Evolutionary conservation across 1,140 invertebrate genomes (phyloP), one percentile per base, ranked within the genome.

Genomic region (Trichomalopsis sarcophagae): DNA sequence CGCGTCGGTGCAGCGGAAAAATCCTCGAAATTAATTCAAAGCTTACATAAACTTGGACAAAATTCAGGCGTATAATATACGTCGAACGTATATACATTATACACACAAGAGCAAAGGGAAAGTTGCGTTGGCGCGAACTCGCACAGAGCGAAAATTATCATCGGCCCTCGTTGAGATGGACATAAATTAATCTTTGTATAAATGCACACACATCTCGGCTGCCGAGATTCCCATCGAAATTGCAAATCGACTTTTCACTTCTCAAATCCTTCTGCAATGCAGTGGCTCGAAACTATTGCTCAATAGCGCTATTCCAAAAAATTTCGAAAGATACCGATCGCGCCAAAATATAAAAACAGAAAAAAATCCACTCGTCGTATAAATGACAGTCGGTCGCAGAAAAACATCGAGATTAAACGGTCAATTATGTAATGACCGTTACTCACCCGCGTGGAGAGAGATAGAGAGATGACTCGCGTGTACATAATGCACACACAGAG

Each of bases 21-120:
- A 36, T 79, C 30, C 23, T 55, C 23, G 30, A 73, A 84, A 84
- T 84, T 79, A 79, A 84, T 84, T 84, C 82, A 79, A 84, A 79
- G 82, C 82, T 84, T 79, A 77, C 68, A 79, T 84, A 78, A 77
- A 71, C 62, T 21, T 71, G 17, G 44, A 78, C 40, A 30, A 79
- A 84, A 44, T 62, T 69, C 36, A 40, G 47, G 21, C 30, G 68
- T 30, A n/a, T 17, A 30, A 62, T 14, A 17, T 50, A n/a, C 55
- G 17, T 62, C 21, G 55, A 62, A 5, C 2, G n/a, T 3, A 36
- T 7, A 27, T 27, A 27, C 27, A 27, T 1, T 7, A 27, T 27
- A 27, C 27, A 27, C 27, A 76, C 44, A 47, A 82, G 33, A 76
- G 27, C 74, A 66, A 78, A 69, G 3, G 14, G 68, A 40, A 47